Conservation (phyloP, 2,888 invertebrate species). For the Sericinus montela region DNA sequence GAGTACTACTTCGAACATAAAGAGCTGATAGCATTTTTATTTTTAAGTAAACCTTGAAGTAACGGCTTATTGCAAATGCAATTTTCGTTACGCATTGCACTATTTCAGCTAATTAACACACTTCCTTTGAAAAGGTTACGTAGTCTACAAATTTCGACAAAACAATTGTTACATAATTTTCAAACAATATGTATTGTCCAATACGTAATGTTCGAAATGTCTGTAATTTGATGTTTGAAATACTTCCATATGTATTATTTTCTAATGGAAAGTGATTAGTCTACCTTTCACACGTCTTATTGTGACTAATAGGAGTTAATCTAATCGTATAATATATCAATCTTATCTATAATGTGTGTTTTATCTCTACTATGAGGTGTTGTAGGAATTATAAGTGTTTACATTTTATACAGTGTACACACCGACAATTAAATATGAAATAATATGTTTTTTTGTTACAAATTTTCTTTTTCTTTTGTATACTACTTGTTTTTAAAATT, state of each 20-base stretch:
- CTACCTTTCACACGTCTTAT: too few relatives aligned
- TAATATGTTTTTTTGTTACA: too few relatives aligned
- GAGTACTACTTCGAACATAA: background rate
- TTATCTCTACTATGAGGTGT: too few relatives aligned
- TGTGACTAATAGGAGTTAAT: too few relatives aligned
- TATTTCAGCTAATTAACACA: constrained; percentile 43
- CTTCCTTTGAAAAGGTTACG: constrained; percentile 46
- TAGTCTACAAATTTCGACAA: constrained; percentile 14
- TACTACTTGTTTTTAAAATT: too few relatives aligned
- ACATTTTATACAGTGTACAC: too few relatives aligned
- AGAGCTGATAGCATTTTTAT: background rate
- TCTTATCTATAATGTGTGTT: too few relatives aligned
- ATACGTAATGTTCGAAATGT: background rate
- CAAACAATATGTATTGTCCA: background rate
- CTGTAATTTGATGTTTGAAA: background rate
- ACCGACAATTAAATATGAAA: too few relatives aligned
- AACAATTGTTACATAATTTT: constrained; percentile 12
- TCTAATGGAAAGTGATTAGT: background rate
- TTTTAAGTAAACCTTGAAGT: constrained; percentile 38
- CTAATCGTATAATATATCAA: too few relatives aligned
- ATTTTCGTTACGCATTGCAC: constrained; percentile 40
- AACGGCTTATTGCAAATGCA: constrained; percentile 35
- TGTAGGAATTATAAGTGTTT: too few relatives aligned
- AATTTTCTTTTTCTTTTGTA: too few relatives aligned
- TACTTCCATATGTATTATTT: background rate